A percentile compares a stretch with the other conserved stretches of the same genome.
These are phyloP conservation scores for Bufo gargarizans DNA, from an alignment of 2,113 vertebrate species.

Conservation along the genomic window DNA sequence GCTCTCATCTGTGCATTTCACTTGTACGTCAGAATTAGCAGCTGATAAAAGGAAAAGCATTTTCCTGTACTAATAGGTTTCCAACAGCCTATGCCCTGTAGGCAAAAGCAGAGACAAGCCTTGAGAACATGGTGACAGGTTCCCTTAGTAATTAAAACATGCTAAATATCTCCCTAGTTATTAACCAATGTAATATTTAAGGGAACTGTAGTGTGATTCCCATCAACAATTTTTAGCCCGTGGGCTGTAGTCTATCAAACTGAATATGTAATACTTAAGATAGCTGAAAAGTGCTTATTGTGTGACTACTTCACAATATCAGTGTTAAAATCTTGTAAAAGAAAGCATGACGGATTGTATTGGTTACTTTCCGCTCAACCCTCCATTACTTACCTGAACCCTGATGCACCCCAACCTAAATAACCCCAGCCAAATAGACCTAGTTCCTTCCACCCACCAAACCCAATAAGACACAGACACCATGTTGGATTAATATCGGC, in stretches of 20 bases:
- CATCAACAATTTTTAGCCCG: not conserved
- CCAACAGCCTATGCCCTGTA: not conserved
- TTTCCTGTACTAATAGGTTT: not conserved
- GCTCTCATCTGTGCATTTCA: not conserved
- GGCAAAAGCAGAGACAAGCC: not conserved
- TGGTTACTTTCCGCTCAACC: too few species aligned
- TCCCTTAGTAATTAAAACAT: not conserved
- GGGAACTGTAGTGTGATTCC: not conserved
- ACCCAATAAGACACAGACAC: too few species aligned
- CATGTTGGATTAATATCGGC: too few species aligned
- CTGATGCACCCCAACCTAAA: too few species aligned
- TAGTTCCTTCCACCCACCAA: too few species aligned
- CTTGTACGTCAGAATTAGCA: not conserved
- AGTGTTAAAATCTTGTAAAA: not conserved
- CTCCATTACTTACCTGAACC: too few species aligned
- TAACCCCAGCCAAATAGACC: too few species aligned
- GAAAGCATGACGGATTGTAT: not conserved
- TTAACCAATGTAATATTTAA: not conserved
- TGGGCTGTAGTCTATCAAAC: not conserved
- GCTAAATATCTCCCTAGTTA: not conserved
- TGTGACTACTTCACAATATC: not conserved
- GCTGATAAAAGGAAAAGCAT: not conserved
- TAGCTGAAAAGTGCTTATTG: not conserved
- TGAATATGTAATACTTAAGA: not conserved
- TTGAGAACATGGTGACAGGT: not conserved